Evolutionary conservation across 35 echinoderm and acorn worm genomes (phyloP).

Genomic region (Ophiothrix spiculata): DNA sequence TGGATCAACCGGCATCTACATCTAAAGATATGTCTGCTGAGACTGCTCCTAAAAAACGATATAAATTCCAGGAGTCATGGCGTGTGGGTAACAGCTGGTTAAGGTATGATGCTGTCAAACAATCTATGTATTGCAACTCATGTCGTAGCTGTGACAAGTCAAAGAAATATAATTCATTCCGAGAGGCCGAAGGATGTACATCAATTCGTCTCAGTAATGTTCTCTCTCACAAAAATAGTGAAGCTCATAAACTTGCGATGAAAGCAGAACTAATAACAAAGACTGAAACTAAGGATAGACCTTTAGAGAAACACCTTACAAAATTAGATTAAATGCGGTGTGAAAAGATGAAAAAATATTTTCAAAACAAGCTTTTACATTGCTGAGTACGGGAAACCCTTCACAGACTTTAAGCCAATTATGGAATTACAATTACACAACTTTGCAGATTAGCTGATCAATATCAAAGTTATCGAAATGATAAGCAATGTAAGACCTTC

Average conservation of each 20-base stretch:
- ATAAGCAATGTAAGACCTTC: constrained; percentile 14
- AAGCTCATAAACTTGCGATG: neutral
- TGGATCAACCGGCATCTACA: too few species aligned
- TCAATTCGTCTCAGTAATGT: neutral
- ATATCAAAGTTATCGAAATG: neutral
- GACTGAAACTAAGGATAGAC: neutral
- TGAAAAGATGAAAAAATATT: constrained; percentile 25
- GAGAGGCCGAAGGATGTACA: neutral
- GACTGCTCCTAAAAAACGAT: too few species aligned
- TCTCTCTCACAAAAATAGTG: neutral
- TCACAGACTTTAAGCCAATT: neutral
- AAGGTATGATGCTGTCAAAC: neutral
- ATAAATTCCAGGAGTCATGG: neutral
- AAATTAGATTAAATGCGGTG: constrained; percentile 2
- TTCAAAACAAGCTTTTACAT: constrained; percentile 23
- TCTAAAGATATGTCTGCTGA: too few species aligned
- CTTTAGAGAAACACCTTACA: constrained; percentile 13
- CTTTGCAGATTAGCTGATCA: neutral
- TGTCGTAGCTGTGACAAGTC: neutral
- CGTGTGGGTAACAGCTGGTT: neutral
- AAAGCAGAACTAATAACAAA: neutral
- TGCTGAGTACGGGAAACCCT: constrained; percentile 2
- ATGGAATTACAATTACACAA: constrained; percentile 3
- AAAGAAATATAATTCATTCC: neutral
- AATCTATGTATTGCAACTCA: neutral